phyloP scores from a whole-genome alignment of 2,797 vertebrate species.

The Malacoctenus gilli region DNA sequence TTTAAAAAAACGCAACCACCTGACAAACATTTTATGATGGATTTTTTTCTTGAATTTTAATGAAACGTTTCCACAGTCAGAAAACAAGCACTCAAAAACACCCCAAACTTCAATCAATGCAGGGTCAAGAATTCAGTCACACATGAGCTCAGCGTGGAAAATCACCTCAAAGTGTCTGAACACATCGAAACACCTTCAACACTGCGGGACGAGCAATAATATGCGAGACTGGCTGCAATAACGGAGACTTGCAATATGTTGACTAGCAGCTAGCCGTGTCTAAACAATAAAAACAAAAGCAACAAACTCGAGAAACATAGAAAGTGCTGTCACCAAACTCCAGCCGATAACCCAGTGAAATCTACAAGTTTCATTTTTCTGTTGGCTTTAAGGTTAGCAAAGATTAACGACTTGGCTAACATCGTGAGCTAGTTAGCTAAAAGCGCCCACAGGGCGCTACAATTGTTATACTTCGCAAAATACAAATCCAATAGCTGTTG shows the following conservation, averaged over 20 bases:
- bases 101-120: no score
- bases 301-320: background rate
- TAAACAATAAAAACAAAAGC: background rate
- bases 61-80: no score
- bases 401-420: constrained; percentile 33
- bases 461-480: constrained; percentile 38
- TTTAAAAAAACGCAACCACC: no score
- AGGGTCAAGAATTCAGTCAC: no score
- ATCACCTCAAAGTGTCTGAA: no score
- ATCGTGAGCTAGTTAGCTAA: constrained; percentile 53
- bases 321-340: no score
- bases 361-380: constrained; percentile 4
- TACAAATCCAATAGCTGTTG: background rate
- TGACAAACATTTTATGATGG: no score
- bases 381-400: constrained; percentile 18
- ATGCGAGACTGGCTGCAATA: constrained; percentile 23
- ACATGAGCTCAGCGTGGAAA: no score
- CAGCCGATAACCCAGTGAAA: no score
- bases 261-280: background rate
- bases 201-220: constrained; percentile 8
- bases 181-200: background rate
- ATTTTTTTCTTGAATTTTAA: no score
- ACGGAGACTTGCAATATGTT: constrained; percentile 5
- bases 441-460: constrained; percentile 50
- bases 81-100: no score